Base-by-base conservation (phyloP, 2,888 invertebrate species). In the Homarus gammarus region DNA sequence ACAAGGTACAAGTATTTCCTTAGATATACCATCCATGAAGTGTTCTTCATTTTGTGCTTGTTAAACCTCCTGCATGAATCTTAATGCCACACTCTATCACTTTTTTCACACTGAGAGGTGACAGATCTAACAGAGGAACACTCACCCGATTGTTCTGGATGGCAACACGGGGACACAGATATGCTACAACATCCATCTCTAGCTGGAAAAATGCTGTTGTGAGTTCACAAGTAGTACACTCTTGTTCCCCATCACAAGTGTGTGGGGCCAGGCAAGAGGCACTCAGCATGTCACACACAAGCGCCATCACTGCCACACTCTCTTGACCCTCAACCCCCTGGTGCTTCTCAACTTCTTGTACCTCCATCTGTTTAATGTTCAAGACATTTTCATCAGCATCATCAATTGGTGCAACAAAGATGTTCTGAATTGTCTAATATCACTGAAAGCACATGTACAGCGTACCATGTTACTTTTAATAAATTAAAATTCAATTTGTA, bases 151-250 rank as follows among this genome's bases (percentile, higher is more conserved):
- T 89, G 96, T 96, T 92, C 96, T 95, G 61, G 96, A 96, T 27
- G 96, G 96, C 93, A 95, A 95, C 92, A 96, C 95, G 1, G 97
- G 97, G 83, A 96, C 96, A 90, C 93, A 98, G 95, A 92, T 97
- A 97, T 92, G 96, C 96, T 44, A 98, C 96, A 56, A 98, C 94
- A 93, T 96, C 96, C 84, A 97, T 95, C 18, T 97, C 96, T 56
- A 99, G 94, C 94, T 98, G 99, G 94, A 99, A 98, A 97, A 99
- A 99, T 94, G 98, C 96, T 51, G 98, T 97, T 44, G 97, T 96
- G 87, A 98, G 97, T 93, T 98, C 98, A 94, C 99, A 99, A 93
- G 97, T 97, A 84, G 96, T 96, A 93, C 99, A 99, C 93, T 98
- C 98, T 92, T 94, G 94, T 93, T 95, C 93, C 92, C 93, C 93